These are phyloP conservation scores for Ornithorhynchus anatinus DNA, from an alignment of 2,113 vertebrate genomes.

Conservation along the genomic window DNA sequence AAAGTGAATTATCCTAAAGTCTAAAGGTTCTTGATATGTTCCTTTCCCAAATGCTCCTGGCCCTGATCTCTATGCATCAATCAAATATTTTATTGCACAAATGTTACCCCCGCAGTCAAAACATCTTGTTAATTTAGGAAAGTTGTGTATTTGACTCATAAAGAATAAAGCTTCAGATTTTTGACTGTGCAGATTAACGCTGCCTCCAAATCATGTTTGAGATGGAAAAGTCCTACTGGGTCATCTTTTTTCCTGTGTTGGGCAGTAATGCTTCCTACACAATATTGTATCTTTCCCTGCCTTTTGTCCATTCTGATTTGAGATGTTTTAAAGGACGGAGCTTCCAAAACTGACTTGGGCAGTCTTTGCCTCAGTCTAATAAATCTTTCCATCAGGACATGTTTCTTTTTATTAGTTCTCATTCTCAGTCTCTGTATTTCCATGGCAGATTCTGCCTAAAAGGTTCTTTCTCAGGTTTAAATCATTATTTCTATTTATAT, in stretches of 20 bases:
- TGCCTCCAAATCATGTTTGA: no score
- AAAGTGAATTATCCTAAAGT: no score
- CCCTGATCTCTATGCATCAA: no score
- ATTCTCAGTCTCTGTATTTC: constrained; percentile 18
- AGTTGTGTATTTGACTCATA: no score
- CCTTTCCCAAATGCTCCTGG: no score
- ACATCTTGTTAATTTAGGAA: no score
- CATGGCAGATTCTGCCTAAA: background rate
- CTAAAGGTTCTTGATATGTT: no score
- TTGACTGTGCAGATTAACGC: no score
- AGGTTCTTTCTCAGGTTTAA: background rate
- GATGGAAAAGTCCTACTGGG: constrained; percentile 38
- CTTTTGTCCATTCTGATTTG: constrained; percentile 58
- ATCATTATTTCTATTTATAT: constrained; percentile 25
- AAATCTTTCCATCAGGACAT: constrained; percentile 37
- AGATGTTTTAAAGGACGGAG: constrained; percentile 49
- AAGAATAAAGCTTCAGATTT: no score
- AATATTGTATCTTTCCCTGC: constrained; percentile 38
- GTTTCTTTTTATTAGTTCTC: constrained; percentile 27
- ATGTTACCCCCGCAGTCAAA: no score
- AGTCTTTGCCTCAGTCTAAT: constrained; percentile 51
- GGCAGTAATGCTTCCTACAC: constrained; percentile 44
- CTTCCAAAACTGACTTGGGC: constrained; percentile 52
- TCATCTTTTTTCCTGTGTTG: constrained; percentile 57
- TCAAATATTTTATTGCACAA: no score